These are phyloP conservation scores for Tetraneura akinire DNA, from an alignment of 1,140 invertebrate genomes.

Conservation along the genomic window DNA sequence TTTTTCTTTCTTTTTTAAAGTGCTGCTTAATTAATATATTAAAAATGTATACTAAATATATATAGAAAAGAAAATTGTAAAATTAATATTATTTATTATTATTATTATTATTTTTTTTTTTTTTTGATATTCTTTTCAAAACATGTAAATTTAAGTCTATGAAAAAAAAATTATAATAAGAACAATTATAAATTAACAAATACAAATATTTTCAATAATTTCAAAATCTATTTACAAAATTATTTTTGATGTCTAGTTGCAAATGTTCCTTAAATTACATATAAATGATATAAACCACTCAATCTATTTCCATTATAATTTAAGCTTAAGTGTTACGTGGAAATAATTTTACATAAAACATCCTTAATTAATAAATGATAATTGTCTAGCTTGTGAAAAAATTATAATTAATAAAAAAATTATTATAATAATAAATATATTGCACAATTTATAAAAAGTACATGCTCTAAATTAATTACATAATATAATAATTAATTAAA, in stretches of 20 bases:
- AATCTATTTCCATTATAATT: slow-evolving; percentile 3
- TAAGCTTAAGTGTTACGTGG: slow-evolving; percentile 25
- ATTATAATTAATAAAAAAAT: slow-evolving; percentile 10
- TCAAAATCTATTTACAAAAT: slow-evolving; percentile 35
- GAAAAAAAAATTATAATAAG: slow-evolving; percentile 19
- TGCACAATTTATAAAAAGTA: slow-evolving; percentile 51
- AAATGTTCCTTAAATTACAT: not conserved
- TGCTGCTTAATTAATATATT: not conserved
- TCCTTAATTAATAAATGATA: slow-evolving; percentile 39
- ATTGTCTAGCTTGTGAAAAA: slow-evolving; percentile 34
- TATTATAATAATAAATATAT: slow-evolving; percentile 44
- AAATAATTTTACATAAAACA: slow-evolving; percentile 31
- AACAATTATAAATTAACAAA: slow-evolving; percentile 44
- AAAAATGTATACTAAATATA: slow-evolving; percentile 20
- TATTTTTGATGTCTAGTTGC: slow-evolving; percentile 36
- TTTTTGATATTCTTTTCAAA: slow-evolving; percentile 58
- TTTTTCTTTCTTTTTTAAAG: slow-evolving; percentile 26
- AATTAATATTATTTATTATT: not conserved
- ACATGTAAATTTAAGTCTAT: slow-evolving; percentile 29
- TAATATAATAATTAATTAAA: slow-evolving; percentile 47
- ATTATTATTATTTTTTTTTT: no score
- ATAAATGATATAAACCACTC: not conserved
- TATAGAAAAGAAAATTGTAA: not conserved
- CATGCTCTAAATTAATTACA: slow-evolving; percentile 37
- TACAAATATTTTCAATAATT: slow-evolving; percentile 2